Evolutionary conservation across 2,888 invertebrate species (phyloP).

Genomic region (Patella depressa): DNA sequence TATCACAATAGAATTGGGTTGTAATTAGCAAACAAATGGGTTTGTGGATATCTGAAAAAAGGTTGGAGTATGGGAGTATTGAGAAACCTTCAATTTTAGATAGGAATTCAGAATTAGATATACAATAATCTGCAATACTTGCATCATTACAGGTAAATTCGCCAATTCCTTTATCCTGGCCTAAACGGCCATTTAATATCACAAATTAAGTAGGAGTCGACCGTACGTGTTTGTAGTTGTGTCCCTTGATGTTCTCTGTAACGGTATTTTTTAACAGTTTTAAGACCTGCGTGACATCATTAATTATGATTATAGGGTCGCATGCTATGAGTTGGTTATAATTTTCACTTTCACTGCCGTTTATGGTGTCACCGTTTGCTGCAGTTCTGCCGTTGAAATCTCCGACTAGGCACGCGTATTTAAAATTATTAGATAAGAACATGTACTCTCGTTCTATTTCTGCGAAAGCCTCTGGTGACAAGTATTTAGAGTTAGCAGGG

Average conservation of each 20-base stretch:
- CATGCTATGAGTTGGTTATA: background rate
- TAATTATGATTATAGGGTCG: no score
- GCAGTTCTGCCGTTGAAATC: background rate
- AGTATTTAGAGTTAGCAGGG: background rate
- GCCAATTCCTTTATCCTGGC: background rate
- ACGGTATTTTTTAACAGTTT: no score
- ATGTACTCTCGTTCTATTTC: background rate
- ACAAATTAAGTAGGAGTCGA: no score
- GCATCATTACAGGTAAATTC: background rate
- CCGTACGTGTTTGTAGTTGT: no score
- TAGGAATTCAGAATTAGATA: background rate
- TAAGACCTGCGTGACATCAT: no score
- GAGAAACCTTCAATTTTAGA: no score
- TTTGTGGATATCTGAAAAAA: no score
- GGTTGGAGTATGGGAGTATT: no score
- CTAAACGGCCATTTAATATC: background rate
- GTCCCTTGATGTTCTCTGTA: no score
- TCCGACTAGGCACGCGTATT: no score
- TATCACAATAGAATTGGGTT: no score
- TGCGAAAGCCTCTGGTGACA: background rate
- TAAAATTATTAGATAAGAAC: background rate
- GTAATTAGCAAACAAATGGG: no score
- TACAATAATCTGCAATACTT: background rate
- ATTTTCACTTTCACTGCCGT: background rate
- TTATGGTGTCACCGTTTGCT: background rate